Conservation (phyloP, 2,113 vertebrate genomes). For the Callionymus lyra region DNA sequence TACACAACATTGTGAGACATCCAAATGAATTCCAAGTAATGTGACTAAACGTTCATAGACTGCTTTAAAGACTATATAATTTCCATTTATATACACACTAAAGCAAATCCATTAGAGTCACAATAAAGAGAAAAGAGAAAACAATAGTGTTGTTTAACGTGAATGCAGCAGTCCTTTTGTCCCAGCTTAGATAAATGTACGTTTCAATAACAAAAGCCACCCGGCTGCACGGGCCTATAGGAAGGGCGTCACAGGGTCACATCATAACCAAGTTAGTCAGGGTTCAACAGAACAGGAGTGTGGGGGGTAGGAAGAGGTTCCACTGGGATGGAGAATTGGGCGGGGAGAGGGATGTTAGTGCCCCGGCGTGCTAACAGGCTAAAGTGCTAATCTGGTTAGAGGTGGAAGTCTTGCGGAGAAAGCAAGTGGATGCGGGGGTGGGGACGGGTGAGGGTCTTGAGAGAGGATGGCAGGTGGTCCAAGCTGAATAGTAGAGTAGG, state of each 20-base stretch:
- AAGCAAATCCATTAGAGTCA: too few relatives aligned
- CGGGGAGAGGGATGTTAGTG: conserved; percentile 15
- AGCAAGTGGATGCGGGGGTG: neutral
- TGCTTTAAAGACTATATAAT: too few relatives aligned
- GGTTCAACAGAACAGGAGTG: conserved; percentile 37
- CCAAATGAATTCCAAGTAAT: too few relatives aligned
- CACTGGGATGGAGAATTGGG: conserved; percentile 8
- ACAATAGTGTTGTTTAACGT: conserved; percentile 29
- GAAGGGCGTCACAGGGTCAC: conserved; percentile 46
- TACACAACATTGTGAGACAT: too few relatives aligned
- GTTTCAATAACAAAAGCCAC: conserved; percentile 29
- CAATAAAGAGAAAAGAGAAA: too few relatives aligned
- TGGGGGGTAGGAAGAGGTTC: conserved; percentile 1
- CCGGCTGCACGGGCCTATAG: conserved; percentile 16
- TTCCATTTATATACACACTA: too few relatives aligned
- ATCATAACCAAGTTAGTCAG: conserved; percentile 55
- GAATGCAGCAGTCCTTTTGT: conserved; percentile 21
- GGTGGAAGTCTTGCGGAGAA: conserved; percentile 25
- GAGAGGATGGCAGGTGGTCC: conserved; percentile 43
- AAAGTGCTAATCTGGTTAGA: conserved; percentile 52
- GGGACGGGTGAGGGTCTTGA: conserved; percentile 23
- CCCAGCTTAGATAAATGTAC: conserved; percentile 3
- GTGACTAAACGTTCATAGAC: too few relatives aligned
- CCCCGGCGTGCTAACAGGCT: conserved; percentile 42
- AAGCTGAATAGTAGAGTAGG: conserved; percentile 45